phyloP scores from a whole-genome alignment of 2,797 vertebrate genomes.

The Rhynchonycteris naso region DNA sequence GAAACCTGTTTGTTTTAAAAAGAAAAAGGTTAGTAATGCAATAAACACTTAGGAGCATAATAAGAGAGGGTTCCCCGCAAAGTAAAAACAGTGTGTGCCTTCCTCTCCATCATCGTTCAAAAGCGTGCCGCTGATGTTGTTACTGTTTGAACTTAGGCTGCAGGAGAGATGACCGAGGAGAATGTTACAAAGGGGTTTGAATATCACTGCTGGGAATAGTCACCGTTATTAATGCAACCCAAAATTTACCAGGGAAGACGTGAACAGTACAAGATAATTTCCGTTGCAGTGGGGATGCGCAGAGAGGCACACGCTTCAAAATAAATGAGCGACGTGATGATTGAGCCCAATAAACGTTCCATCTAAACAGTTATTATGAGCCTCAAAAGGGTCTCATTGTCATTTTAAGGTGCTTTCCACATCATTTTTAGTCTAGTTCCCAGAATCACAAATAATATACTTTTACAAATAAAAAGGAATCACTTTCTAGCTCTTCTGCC shows the following conservation, averaged over 20 bases:
- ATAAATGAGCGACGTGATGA: not conserved
- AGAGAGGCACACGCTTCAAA: not conserved
- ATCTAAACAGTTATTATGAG: not conserved
- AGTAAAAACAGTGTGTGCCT: not conserved
- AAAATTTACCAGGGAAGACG: not conserved
- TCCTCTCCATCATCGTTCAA: not conserved
- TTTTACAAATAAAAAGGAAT: slow-evolving; percentile 36
- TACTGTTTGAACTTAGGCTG: not conserved
- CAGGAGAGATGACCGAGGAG: not conserved
- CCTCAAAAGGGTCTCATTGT: not conserved
- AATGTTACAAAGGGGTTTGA: not conserved
- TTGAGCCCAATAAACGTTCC: accelerated
- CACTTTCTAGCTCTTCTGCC: slow-evolving; percentile 9
- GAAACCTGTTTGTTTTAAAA: not conserved
- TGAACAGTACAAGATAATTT: not conserved
- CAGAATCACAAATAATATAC: slow-evolving; percentile 13
- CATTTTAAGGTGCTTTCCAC: not conserved
- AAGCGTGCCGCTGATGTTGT: not conserved
- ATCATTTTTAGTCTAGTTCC: not conserved
- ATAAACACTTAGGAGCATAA: not conserved
- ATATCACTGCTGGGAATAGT: not conserved
- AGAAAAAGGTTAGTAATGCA: not conserved
- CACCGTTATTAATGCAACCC: not conserved
- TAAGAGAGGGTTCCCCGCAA: not conserved
- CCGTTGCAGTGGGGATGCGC: not conserved